These are phyloP conservation scores for Drosophila rhopaloa DNA, from an alignment of 1,140 invertebrate species.

Conservation along the genomic window DNA sequence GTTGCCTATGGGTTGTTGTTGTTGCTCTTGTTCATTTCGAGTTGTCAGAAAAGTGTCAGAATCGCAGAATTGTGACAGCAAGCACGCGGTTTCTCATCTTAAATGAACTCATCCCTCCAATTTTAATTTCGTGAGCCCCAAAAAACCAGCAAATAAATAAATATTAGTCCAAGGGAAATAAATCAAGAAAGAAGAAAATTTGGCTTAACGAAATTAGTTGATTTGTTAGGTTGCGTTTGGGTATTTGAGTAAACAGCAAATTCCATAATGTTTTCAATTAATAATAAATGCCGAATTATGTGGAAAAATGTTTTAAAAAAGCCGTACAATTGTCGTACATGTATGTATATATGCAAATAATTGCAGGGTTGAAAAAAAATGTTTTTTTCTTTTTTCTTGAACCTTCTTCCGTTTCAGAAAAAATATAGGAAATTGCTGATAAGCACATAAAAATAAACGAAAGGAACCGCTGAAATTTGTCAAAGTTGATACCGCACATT, in stretches of 20 bases:
- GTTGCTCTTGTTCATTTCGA: conserved; percentile 16
- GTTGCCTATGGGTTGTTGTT: conserved; percentile 1
- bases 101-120: conserved; percentile 45
- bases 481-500: conserved; percentile 37
- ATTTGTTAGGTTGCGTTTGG: conserved; percentile 31
- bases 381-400: not conserved
- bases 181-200: conserved; percentile 13
- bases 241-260: conserved; percentile 62
- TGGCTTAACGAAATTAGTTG: conserved; percentile 29
- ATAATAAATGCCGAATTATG: conserved; percentile 63
- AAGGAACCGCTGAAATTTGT: not conserved
- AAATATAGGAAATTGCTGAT: conserved; percentile 2
- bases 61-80: conserved; percentile 58
- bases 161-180: conserved; percentile 10
- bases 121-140: conserved; percentile 11
- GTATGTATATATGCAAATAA: no score
- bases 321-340: not conserved
- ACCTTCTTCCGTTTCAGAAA: conserved; percentile 2
- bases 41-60: conserved; percentile 56
- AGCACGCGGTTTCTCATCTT: conserved; percentile 58
- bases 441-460: not conserved
- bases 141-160: conserved; percentile 14
- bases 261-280: conserved; percentile 76
- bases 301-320: conserved; percentile 4
- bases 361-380: no score